Percentiles rank a stretch among this genome's conserved stretches.
Conservation (phyloP, 2,797 vertebrate species). For the Linurgus olivaceus region DNA sequence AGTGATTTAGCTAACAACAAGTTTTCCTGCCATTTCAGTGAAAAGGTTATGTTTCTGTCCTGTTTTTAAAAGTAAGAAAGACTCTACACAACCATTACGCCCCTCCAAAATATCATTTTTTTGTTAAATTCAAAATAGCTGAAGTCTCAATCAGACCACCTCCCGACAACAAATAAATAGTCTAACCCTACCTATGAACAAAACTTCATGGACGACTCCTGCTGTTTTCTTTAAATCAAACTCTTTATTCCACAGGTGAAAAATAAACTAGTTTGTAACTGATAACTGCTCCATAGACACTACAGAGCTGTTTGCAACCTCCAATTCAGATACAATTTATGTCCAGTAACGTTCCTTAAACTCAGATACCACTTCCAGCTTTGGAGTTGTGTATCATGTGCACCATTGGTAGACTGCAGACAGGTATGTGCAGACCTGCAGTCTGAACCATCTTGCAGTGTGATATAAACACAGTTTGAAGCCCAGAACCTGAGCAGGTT, state of each 20-base stretch:
- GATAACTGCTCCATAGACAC: background rate
- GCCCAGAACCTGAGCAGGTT: background rate
- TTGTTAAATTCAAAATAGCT: background rate
- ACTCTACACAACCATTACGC: background rate
- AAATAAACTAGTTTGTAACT: background rate
- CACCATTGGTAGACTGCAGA: background rate
- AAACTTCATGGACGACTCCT: background rate
- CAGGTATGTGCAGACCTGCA: background rate
- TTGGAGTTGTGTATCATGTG: too few species aligned
- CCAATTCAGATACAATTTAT: background rate
- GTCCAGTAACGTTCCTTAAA: background rate
- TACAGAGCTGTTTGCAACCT: background rate
- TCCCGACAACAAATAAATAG: background rate
- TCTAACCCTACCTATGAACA: background rate
- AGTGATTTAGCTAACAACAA: background rate
- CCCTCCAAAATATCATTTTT: rapidly evolving
- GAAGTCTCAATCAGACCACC: background rate
- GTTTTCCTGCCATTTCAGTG: background rate
- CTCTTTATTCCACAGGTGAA: background rate
- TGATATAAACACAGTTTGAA: background rate
- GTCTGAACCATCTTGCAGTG: background rate
- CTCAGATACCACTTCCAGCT: background rate
- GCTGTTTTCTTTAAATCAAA: background rate
- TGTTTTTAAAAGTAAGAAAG: background rate
- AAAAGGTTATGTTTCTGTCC: background rate